Conservation (phyloP, 1,140 invertebrate genomes). For the Euura lappo region DNA sequence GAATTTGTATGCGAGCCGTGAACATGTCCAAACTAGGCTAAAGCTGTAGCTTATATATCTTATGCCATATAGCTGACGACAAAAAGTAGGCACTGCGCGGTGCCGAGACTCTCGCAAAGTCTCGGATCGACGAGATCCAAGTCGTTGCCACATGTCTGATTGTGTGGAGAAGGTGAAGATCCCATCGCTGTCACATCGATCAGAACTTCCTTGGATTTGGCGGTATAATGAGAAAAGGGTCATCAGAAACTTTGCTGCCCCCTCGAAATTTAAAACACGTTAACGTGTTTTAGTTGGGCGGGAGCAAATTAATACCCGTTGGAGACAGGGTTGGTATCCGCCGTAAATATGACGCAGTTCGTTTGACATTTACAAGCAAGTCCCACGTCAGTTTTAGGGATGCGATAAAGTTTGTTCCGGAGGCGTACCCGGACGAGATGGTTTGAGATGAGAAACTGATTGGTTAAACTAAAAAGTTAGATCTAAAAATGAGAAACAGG, state of each 20-base stretch:
- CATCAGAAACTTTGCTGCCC: too few species aligned
- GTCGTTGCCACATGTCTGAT: neutral
- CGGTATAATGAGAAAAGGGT: neutral
- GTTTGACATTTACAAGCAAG: neutral
- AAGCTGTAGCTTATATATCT: conserved; percentile 2
- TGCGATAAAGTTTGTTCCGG: neutral
- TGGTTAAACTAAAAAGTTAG: conserved; percentile 1
- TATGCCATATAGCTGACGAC: neutral
- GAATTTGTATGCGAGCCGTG: conserved; percentile 1
- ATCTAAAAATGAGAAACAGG: conserved; percentile 7
- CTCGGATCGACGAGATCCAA: neutral
- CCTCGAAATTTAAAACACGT: too few species aligned
- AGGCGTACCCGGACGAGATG: neutral
- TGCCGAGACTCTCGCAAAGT: neutral
- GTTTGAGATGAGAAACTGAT: conserved; percentile 7
- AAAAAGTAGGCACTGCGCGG: conserved; percentile 1
- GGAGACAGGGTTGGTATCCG: neutral
- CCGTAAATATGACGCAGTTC: neutral
- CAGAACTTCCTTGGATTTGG: neutral
- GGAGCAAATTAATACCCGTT: neutral
- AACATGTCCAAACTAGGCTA: conserved; percentile 7
- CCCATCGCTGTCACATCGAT: neutral
- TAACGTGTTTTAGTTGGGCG: too few species aligned
- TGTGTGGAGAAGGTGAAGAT: neutral
- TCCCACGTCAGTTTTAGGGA: conserved; percentile 1